Evolutionary conservation across 2,888 invertebrate genomes (phyloP), one percentile per base, ranked within the genome.

Genomic region (Ophioninae sp.): DNA sequence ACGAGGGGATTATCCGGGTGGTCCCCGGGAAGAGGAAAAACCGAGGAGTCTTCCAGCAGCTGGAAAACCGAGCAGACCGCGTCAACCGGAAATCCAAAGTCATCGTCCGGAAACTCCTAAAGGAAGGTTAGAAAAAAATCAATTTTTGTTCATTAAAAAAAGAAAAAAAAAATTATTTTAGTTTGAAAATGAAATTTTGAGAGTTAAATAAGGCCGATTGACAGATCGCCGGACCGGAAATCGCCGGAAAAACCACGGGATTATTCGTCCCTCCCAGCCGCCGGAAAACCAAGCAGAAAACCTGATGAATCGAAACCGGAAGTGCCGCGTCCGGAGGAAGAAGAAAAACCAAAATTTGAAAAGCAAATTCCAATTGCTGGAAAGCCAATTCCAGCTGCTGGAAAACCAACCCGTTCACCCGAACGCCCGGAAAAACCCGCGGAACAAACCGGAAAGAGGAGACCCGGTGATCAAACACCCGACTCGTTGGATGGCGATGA

Each of bases 371-470:
- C 89, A 17, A 87, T 67, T 92, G 87, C 87, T 0, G 85, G 74
- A 61, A 85, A 83, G 39, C 74, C 83, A 0, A 69, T 82, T 61
- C 88, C 89, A 17, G 87, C 89, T 21, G 88, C 88, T 37, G 90
- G 89, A 13, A 89, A 88, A 80, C 89, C 89, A 0, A 89, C 87
- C 74, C 88, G 88, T 37, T 75, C 87, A 13, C 87, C 85, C 13
- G 94, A 87, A 93, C 94, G 92, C 93, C 83, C 85, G 41, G 94
- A 86, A 93, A 94, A 92, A 93, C 83, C 77, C 8, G 85, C 87
- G 70, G 82, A 7, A 20, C 84, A 81, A 20, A 85, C 84, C n/a
- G 88, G 89, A 57, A 89, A 89, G 57, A 88, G 88, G 7, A 89
- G 82, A 79, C 89, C 89, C 10, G 90, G 89, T 7, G 92, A 92